These are phyloP conservation scores for Nothoprocta pentlandii DNA, from an alignment of 2,113 vertebrate species.

Conservation along the genomic window DNA sequence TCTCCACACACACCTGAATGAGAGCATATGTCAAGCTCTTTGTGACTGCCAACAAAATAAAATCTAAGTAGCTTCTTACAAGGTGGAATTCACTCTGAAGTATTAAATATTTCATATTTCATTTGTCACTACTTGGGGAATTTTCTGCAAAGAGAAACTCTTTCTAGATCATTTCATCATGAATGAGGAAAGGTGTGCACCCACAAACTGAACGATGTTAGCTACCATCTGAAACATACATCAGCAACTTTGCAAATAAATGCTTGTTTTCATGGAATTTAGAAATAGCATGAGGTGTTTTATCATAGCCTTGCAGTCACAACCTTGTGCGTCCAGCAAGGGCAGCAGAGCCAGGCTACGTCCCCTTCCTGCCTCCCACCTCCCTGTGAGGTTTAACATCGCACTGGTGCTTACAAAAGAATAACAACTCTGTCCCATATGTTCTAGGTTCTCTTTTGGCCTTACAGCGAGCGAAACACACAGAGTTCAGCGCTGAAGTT, in stretches of 20 bases:
- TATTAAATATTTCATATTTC: not conserved
- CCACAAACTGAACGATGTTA: not conserved
- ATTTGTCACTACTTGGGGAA: not conserved
- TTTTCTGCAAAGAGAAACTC: not conserved
- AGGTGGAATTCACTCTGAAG: not conserved
- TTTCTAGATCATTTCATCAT: not conserved
- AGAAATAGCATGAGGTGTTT: not conserved
- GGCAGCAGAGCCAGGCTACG: not conserved
- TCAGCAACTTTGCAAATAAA: not conserved
- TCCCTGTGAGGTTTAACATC: not conserved
- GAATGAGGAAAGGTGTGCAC: not conserved
- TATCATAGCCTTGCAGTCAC: not conserved
- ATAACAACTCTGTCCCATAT: no score
- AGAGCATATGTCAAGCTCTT: not conserved
- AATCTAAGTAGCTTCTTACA: fast-evolving
- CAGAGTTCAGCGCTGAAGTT: not conserved
- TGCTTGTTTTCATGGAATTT: not conserved
- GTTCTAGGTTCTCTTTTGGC: not conserved
- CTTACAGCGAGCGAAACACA: not conserved
- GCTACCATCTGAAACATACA: not conserved
- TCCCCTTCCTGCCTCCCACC: not conserved
- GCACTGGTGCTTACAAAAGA: not conserved
- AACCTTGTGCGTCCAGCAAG: not conserved
- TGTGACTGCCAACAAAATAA: fast-evolving
- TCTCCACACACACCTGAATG: not conserved